These are phyloP conservation scores for Erythrocercus mccallii DNA, from an alignment of 2,113 vertebrate genomes.

Conservation along the genomic window DNA sequence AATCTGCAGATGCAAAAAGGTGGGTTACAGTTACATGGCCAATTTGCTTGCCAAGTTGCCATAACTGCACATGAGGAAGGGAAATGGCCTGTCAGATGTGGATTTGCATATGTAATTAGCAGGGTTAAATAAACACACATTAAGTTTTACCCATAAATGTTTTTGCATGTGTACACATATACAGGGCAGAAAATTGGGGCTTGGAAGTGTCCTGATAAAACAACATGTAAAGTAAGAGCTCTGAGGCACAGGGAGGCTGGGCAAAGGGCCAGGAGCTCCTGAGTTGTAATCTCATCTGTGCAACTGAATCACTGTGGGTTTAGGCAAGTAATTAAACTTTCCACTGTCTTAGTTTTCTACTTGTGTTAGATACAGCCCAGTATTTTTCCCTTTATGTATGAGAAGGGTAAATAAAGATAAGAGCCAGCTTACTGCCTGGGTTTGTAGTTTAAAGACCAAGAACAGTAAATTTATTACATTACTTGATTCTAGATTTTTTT, in stretches of 20 bases:
- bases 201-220: neutral
- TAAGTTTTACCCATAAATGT: neutral
- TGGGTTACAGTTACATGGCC: neutral
- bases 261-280: constrained; percentile 23
- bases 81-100: neutral
- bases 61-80: neutral
- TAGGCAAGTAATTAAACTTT: constrained; percentile 51
- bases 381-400: neutral
- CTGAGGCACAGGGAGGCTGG: neutral
- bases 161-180: neutral
- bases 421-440: neutral
- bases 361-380: neutral
- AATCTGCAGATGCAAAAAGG: neutral
- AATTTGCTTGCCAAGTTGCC: neutral
- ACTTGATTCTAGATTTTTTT: neutral
- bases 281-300: constrained; percentile 25
- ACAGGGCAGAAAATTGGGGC: neutral
- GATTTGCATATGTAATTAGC: neutral
- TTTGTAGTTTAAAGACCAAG: neutral
- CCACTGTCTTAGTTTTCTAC: constrained; percentile 40
- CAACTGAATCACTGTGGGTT: constrained; percentile 46
- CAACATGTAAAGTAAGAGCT: neutral
- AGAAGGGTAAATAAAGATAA: constrained; percentile 2
- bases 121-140: neutral
- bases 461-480: neutral